A percentile compares a stretch with the other conserved stretches of the same genome.
Conservation (phyloP, 2,797 vertebrate species). For the Apodemus agrarius region DNA sequence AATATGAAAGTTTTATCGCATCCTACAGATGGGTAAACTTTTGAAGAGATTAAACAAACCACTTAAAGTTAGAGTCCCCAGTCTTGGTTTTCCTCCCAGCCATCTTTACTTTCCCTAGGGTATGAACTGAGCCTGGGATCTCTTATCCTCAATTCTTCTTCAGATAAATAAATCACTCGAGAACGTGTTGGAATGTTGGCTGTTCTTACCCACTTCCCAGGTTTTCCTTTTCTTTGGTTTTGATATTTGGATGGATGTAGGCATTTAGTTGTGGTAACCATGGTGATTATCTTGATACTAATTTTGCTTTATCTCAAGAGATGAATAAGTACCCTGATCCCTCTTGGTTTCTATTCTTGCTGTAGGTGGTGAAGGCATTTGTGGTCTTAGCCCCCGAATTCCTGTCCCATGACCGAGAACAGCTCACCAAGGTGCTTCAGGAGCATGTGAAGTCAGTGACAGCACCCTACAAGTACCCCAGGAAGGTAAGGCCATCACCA, state of each 20-base stretch:
- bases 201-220: not conserved
- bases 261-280: not conserved
- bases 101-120: not conserved
- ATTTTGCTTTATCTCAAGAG: not conserved
- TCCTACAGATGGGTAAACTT: not conserved
- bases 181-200: not conserved
- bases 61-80: not conserved
- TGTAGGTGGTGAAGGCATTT: slow-evolving; percentile 92
- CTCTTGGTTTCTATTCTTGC: not conserved
- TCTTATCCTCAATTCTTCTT: not conserved
- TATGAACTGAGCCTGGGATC: not conserved
- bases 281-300: not conserved
- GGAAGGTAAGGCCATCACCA: slow-evolving; percentile 87
- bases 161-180: not conserved
- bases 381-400: slow-evolving; percentile 88
- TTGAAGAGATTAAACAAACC: not conserved
- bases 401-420: slow-evolving; percentile 78
- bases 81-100: not conserved
- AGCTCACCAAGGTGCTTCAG: slow-evolving; percentile 88
- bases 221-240: not conserved
- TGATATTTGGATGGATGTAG: not conserved
- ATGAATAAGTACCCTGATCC: not conserved
- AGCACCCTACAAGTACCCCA: slow-evolving; percentile 93
- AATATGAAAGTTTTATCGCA: not conserved
- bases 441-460: slow-evolving; percentile 90